Conservation (phyloP, 2,113 vertebrate genomes). For the Cathartes aura region DNA sequence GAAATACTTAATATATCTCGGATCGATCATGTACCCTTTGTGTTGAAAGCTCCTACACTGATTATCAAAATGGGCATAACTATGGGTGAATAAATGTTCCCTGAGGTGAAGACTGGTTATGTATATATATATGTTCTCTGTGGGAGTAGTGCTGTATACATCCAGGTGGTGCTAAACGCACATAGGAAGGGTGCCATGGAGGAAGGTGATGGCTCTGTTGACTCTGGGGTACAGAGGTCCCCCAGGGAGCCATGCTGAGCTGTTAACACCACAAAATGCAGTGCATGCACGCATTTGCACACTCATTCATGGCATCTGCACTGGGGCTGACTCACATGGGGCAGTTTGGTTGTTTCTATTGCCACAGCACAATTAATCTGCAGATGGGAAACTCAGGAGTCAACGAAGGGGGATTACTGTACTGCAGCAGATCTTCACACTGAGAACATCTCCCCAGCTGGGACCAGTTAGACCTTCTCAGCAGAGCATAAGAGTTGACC, state of each 20-base stretch:
- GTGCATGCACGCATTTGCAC: not conserved
- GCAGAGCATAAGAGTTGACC: conserved; percentile 2
- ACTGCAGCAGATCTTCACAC: not conserved
- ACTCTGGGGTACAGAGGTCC: not conserved
- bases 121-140: accelerated
- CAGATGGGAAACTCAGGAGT: not conserved
- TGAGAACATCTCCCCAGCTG: conserved; percentile 46
- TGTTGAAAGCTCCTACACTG: not conserved
- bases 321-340: not conserved
- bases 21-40: not conserved
- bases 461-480: conserved; percentile 33
- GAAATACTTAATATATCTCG: not conserved
- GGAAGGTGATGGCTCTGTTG: not conserved
- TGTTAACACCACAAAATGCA: not conserved
- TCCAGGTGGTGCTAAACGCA: not conserved
- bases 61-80: not conserved
- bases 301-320: not conserved
- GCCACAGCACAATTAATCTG: not conserved
- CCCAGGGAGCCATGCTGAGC: not conserved
- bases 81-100: not conserved
- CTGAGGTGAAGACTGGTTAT: not conserved
- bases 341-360: not conserved
- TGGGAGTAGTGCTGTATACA: not conserved
- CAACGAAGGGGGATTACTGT: not conserved
- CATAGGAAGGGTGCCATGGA: not conserved